Percentiles rank a stretch among this genome's conserved stretches.
Conservation (phyloP, 2,888 invertebrate species). For the Prenolepis imparis region DNA sequence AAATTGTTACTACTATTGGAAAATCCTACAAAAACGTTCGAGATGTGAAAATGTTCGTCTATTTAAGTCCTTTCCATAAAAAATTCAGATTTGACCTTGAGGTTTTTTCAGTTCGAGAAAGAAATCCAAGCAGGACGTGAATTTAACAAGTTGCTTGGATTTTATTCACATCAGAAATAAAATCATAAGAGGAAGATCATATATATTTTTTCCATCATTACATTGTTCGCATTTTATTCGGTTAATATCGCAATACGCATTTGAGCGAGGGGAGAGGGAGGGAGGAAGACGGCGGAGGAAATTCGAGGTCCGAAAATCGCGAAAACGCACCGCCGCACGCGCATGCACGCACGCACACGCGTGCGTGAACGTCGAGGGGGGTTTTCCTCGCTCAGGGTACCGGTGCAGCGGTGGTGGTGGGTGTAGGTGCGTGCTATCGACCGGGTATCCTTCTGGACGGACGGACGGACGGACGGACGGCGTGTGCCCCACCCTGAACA, state of each 20-base stretch:
- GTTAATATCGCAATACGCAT: background rate
- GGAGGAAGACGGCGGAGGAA: background rate
- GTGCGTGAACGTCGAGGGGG: conserved; percentile 31
- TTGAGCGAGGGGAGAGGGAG: background rate
- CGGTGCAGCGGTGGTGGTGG: conserved; percentile 49
- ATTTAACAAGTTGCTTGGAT: too few relatives aligned
- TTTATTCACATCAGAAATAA: too few relatives aligned
- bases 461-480: conserved; percentile 63
- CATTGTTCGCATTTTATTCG: background rate
- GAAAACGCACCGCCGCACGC: background rate
- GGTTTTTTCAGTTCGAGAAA: too few relatives aligned
- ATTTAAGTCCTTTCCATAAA: too few relatives aligned
- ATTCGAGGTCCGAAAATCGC: conserved; percentile 34
- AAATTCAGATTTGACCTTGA: too few relatives aligned
- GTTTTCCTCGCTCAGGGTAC: conserved; percentile 57
- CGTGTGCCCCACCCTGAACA: conserved; percentile 79
- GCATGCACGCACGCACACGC: background rate
- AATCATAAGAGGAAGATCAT: too few relatives aligned
- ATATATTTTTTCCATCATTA: background rate
- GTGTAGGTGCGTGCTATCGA: conserved; percentile 83
- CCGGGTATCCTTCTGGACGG: conserved; percentile 78
- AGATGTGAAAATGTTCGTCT: too few relatives aligned
- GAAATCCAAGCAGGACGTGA: too few relatives aligned
- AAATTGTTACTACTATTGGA: too few relatives aligned
- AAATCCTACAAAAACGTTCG: too few relatives aligned